These are phyloP conservation scores for Styela clava DNA, from an alignment of 23 tunicate genomes.

Conservation along the genomic window DNA sequence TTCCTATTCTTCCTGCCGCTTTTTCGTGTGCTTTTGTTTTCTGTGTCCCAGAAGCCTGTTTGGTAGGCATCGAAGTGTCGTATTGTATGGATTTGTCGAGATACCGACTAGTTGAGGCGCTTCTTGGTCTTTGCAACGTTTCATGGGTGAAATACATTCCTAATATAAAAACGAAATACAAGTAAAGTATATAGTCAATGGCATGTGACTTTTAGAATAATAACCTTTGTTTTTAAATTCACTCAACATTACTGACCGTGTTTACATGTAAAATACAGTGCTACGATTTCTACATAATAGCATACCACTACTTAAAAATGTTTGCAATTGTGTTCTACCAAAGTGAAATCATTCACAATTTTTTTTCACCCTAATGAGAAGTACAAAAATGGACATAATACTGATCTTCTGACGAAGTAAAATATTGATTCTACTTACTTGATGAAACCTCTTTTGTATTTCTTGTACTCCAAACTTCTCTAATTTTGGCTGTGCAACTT, in stretches of 20 bases:
- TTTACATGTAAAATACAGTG: too few relatives aligned
- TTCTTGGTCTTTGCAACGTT: conserved; percentile 11
- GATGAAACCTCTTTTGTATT: background rate
- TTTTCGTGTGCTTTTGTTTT: background rate
- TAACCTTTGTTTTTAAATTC: too few relatives aligned
- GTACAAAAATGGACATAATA: too few relatives aligned
- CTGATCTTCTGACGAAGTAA: too few relatives aligned
- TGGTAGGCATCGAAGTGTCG: background rate
- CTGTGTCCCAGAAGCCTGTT: background rate
- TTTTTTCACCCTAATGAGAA: too few relatives aligned
- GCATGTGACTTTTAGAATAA: too few relatives aligned
- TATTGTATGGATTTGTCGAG: background rate
- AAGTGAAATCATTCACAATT: too few relatives aligned
- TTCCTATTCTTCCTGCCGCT: background rate
- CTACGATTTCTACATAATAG: too few relatives aligned
- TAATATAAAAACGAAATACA: background rate
- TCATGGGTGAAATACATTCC: conserved; percentile 19
- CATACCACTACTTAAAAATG: too few relatives aligned
- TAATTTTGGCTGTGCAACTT: background rate
- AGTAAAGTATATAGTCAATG: too few relatives aligned
- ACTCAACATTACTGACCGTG: too few relatives aligned
- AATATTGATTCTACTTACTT: background rate
- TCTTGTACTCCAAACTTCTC: background rate
- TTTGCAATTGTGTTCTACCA: too few relatives aligned
- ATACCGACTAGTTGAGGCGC: background rate